phyloP scores from a whole-genome alignment of 1,140 invertebrate species.

The Dinoponera quadriceps region DNA sequence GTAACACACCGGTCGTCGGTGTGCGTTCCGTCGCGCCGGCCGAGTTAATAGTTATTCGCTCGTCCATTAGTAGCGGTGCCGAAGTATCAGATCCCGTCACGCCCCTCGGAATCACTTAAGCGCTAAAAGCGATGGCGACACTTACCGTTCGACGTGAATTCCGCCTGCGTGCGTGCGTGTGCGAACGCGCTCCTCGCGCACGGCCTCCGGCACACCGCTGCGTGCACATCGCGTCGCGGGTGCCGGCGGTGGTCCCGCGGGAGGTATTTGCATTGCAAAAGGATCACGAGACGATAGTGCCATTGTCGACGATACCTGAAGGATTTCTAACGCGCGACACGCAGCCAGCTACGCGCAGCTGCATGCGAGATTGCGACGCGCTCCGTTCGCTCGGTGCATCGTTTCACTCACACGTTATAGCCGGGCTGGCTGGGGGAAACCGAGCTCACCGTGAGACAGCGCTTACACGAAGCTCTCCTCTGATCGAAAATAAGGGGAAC shows the following conservation, averaged over 20 bases:
- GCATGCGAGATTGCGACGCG: conserved; percentile 13
- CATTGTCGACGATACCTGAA: conserved; percentile 65
- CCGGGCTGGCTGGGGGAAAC: too few species aligned
- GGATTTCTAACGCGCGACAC: conserved; percentile 28
- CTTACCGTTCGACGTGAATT: conserved; percentile 38
- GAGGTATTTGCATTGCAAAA: conserved; percentile 70
- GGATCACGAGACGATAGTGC: conserved; percentile 47
- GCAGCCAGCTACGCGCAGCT: not conserved
- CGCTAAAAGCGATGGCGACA: conserved; percentile 72
- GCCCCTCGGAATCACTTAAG: conserved; percentile 63
- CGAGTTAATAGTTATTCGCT: conserved; percentile 37
- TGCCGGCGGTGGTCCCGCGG: not conserved
- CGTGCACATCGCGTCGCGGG: too few species aligned
- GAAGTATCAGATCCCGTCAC: conserved; percentile 66
- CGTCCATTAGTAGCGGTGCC: conserved; percentile 40
- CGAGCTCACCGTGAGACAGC: not conserved
- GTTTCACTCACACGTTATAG: not conserved
- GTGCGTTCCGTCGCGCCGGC: not conserved
- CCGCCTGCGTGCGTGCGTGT: conserved; percentile 14
- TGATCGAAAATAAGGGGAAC: too few species aligned
- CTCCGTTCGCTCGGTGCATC: not conserved
- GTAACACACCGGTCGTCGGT: not conserved
- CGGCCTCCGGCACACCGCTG: too few species aligned
- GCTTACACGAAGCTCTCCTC: too few species aligned
- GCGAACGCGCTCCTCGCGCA: too few species aligned